Percentiles rank a stretch among this genome's conserved stretches.
These are phyloP conservation scores for Acanthococcus lagerstroemiae DNA, from an alignment of 2,888 invertebrate species.

Conservation along the genomic window DNA sequence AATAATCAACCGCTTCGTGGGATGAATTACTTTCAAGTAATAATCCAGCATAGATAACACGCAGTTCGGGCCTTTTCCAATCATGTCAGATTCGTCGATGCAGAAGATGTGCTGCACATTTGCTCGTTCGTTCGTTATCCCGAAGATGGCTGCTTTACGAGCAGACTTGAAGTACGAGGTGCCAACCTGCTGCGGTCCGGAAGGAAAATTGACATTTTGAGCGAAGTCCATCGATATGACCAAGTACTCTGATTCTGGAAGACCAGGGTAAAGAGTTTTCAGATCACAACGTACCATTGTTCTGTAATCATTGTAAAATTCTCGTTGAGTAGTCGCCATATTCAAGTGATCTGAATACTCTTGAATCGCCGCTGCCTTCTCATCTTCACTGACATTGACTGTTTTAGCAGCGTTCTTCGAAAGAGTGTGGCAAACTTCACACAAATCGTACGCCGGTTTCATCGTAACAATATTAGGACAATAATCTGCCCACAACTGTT, in stretches of 20 bases:
- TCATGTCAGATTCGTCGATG: neutral
- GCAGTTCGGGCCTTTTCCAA: conserved; percentile 9
- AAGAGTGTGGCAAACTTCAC: neutral
- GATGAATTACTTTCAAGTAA: neutral
- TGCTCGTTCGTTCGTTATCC: neutral
- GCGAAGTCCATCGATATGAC: conserved; percentile 7
- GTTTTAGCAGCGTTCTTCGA: neutral
- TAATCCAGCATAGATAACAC: conserved; percentile 1
- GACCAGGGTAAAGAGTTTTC: neutral
- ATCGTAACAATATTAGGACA: conserved; percentile 1
- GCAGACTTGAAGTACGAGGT: neutral
- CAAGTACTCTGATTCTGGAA: too few relatives aligned
- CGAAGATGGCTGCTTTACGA: neutral
- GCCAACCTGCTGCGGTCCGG: neutral
- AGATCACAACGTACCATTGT: neutral
- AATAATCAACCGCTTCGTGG: neutral
- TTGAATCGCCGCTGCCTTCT: neutral
- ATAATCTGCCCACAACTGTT: neutral
- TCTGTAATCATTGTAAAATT: neutral
- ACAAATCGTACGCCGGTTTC: conserved; percentile 1
- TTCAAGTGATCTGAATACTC: conserved; percentile 4
- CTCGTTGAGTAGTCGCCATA: neutral
- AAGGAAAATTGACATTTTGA: neutral
- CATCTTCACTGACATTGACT: neutral
- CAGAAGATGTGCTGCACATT: neutral